A percentile compares a stretch with the other conserved stretches of the same genome.
phyloP scores from a whole-genome alignment of 1,140 invertebrate genomes.

The Neocloeon triangulifer region DNA sequence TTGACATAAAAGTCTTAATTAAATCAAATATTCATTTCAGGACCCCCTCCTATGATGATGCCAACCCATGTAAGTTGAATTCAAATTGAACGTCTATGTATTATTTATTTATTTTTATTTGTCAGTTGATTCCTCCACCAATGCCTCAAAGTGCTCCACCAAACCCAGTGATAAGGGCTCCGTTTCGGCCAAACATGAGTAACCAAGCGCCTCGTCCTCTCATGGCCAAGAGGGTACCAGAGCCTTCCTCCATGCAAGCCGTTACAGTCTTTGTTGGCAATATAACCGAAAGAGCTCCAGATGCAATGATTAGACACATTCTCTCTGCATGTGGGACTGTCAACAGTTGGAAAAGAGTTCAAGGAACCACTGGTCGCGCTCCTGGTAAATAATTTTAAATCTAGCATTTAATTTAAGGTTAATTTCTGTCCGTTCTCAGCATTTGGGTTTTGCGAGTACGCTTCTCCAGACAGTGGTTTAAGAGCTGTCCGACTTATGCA shows the following conservation, averaged over 20 bases:
- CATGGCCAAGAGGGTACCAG: too few species aligned
- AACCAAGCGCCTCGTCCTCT: slow-evolving; percentile 13
- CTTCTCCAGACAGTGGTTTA: slow-evolving; percentile 79
- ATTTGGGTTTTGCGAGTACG: slow-evolving; percentile 97
- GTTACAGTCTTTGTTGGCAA: slow-evolving; percentile 98
- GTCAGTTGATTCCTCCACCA: slow-evolving; percentile 12
- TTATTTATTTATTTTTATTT: slow-evolving; percentile 6
- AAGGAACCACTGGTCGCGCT: slow-evolving; percentile 36
- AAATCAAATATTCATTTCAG: too few species aligned
- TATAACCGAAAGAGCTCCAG: slow-evolving; percentile 86
- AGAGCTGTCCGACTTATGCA: slow-evolving; percentile 84
- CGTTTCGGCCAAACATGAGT: slow-evolving; percentile 18
- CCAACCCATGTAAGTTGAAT: slow-evolving; percentile 19
- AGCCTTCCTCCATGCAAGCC: slow-evolving; percentile 43
- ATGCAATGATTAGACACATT: slow-evolving; percentile 84
- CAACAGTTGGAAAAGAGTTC: slow-evolving; percentile 90
- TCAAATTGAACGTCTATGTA: slow-evolving; percentile 1
- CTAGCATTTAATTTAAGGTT: neutral
- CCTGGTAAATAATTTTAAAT: neutral
- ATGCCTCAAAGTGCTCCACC: too few species aligned
- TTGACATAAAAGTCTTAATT: too few species aligned
- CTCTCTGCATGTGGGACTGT: slow-evolving; percentile 79
- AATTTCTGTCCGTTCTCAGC: slow-evolving; percentile 23
- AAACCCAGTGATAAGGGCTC: too few species aligned
- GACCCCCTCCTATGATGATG: slow-evolving; percentile 20